These are phyloP conservation scores for Drosophila rellima DNA, from an alignment of 2,888 invertebrate species.

Conservation along the genomic window DNA sequence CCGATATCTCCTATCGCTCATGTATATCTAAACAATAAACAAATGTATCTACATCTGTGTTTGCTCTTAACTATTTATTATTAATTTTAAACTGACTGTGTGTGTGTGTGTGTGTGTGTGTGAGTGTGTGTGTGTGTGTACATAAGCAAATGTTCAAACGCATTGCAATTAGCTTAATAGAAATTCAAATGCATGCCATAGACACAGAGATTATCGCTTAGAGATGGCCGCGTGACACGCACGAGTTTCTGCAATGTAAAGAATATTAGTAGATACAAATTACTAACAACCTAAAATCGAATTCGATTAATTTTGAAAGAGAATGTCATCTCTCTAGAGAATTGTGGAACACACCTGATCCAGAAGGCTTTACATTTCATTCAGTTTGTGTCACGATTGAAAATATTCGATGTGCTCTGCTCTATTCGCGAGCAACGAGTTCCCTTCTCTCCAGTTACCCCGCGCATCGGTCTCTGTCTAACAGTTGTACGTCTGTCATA, in stretches of 20 bases:
- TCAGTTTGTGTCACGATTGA: neutral
- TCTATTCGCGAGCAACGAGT: neutral
- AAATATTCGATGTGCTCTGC: neutral
- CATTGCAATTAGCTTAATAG: conserved; percentile 76
- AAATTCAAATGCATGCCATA: conserved; percentile 75
- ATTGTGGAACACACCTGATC: neutral
- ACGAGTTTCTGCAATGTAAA: neutral
- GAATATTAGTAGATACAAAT: neutral
- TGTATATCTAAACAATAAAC: conserved; percentile 59
- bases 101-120: conserved; percentile 16
- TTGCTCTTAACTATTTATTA: conserved; percentile 54
- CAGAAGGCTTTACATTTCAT: neutral
- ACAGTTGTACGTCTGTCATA: conserved; percentile 73
- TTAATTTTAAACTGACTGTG: conserved; percentile 47
- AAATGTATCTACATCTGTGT: conserved; percentile 56
- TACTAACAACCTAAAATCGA: too few relatives aligned
- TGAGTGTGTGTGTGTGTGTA: conserved; percentile 46
- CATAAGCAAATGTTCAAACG: conserved; percentile 57
- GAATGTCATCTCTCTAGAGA: neutral
- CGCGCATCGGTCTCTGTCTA: conserved; percentile 24
- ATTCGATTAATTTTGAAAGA: too few relatives aligned
- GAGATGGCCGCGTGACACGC: conserved; percentile 10
- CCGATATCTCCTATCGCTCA: conserved; percentile 32
- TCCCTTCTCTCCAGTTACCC: neutral
- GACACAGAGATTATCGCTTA: conserved; percentile 55